A percentile compares a stretch with the other conserved stretches of the same genome.
phyloP scores from a whole-genome alignment of 2,113 vertebrate genomes.

The Cnemophilus loriae region DNA sequence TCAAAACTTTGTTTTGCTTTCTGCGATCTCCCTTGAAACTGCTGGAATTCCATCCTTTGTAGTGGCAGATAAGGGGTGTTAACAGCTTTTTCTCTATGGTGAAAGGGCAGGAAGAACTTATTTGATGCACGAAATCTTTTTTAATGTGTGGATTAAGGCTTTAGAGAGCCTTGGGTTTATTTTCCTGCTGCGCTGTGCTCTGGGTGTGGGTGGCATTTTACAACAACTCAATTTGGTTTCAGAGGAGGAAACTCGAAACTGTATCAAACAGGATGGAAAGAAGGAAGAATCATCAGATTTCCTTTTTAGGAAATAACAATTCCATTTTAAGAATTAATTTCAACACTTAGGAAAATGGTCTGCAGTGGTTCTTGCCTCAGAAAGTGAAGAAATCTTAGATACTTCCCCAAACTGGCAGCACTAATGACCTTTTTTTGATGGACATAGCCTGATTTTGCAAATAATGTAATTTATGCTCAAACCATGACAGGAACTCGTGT shows the following conservation, averaged over 20 bases:
- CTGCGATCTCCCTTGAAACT: background rate
- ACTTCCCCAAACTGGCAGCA: background rate
- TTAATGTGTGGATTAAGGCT: background rate
- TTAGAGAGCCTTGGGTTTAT: background rate
- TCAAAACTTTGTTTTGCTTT: background rate
- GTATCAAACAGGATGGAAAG: background rate
- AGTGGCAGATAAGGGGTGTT: background rate
- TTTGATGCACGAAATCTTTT: background rate
- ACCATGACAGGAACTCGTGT: fast-evolving
- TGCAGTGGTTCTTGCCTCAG: background rate
- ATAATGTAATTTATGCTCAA: background rate
- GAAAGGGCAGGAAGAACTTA: background rate
- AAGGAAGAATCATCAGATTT: background rate
- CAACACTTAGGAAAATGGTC: background rate
- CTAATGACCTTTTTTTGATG: background rate
- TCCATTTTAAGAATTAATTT: background rate
- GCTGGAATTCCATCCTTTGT: background rate
- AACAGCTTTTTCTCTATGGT: fast-evolving
- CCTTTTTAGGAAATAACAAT: background rate
- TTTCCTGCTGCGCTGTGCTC: background rate
- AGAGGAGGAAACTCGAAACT: background rate
- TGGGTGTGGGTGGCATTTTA: background rate
- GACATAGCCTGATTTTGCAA: background rate
- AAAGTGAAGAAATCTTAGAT: background rate
- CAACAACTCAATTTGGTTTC: background rate